phyloP scores from a whole-genome alignment of 1,140 invertebrate species.

The Bombus fervidus region DNA sequence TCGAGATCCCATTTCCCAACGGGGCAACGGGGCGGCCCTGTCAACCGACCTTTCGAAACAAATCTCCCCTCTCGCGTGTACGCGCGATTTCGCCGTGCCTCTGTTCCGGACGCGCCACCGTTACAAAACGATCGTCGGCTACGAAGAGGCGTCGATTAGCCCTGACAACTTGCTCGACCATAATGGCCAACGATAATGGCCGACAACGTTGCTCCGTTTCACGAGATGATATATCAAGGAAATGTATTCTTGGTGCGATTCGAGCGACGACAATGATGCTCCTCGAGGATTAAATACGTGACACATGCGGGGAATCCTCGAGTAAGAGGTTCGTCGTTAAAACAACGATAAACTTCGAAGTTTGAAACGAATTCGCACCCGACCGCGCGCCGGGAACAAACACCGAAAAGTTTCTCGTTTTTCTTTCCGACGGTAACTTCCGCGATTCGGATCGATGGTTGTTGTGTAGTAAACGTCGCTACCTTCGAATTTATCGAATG shows the following conservation, averaged over 20 bases:
- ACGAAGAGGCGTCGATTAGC: slow-evolving; percentile 29
- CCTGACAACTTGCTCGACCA: slow-evolving; percentile 1
- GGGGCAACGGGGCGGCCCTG: slow-evolving; percentile 41
- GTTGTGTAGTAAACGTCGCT: background rate
- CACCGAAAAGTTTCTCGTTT: slow-evolving; percentile 13
- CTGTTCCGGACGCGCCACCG: background rate
- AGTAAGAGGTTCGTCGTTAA: slow-evolving; percentile 17
- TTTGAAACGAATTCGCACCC: slow-evolving; percentile 43
- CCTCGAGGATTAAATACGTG: background rate
- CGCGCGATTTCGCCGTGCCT: slow-evolving; percentile 31
- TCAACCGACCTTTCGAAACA: slow-evolving; percentile 60
- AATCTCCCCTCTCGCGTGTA: slow-evolving; percentile 50
- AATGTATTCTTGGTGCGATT: background rate
- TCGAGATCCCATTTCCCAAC: slow-evolving; percentile 75
- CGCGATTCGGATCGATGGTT: background rate
- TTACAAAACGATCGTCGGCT: slow-evolving; percentile 15
- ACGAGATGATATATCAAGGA: background rate
- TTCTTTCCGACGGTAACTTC: slow-evolving; percentile 20
- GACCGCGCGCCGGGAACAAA: background rate
- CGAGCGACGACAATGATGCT: background rate
- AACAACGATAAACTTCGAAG: slow-evolving; percentile 9
- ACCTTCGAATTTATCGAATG: slow-evolving; percentile 26
- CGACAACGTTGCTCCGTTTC: background rate
- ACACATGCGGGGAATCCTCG: too few relatives aligned
- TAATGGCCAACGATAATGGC: background rate